Conservation (phyloP, 2,797 vertebrate genomes). For the Mastacembelus armatus region DNA sequence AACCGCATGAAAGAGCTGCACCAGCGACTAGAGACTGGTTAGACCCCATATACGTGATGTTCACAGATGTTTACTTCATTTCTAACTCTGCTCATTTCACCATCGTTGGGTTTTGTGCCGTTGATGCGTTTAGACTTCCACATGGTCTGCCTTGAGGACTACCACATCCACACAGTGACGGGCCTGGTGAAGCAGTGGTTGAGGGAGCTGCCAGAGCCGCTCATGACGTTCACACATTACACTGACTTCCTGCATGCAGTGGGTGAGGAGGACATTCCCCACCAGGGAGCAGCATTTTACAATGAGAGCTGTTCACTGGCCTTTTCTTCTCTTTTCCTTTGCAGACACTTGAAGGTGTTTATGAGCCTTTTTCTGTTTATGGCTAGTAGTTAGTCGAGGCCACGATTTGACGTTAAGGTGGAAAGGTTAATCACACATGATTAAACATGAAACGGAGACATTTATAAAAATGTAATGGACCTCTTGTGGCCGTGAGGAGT, state of each 20-base stretch:
- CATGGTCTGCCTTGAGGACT: slow-evolving; percentile 90
- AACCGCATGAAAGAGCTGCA: slow-evolving; percentile 96
- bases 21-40: slow-evolving; percentile 90
- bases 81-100: too few relatives aligned
- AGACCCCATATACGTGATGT: slow-evolving; percentile 1
- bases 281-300: slow-evolving; percentile 30
- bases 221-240: slow-evolving; percentile 96
- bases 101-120: not conserved
- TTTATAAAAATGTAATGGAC: not conserved
- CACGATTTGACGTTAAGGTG: not conserved
- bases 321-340: not conserved
- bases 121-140: slow-evolving; percentile 84
- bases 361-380: not conserved
- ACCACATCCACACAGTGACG: slow-evolving; percentile 95
- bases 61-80: too few relatives aligned
- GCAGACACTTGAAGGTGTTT: not conserved
- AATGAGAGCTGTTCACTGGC: not conserved
- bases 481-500: not conserved
- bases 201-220: slow-evolving; percentile 93
- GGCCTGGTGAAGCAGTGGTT: slow-evolving; percentile 98
- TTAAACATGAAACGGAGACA: not conserved
- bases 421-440: not conserved
- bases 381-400: not conserved
- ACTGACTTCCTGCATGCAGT: slow-evolving; percentile 93
- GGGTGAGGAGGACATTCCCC: slow-evolving; percentile 81